Evolutionary conservation across 2,113 vertebrate species (phyloP), one percentile per base, ranked within the genome.

Genomic region (Catagonus wagneri): DNA sequence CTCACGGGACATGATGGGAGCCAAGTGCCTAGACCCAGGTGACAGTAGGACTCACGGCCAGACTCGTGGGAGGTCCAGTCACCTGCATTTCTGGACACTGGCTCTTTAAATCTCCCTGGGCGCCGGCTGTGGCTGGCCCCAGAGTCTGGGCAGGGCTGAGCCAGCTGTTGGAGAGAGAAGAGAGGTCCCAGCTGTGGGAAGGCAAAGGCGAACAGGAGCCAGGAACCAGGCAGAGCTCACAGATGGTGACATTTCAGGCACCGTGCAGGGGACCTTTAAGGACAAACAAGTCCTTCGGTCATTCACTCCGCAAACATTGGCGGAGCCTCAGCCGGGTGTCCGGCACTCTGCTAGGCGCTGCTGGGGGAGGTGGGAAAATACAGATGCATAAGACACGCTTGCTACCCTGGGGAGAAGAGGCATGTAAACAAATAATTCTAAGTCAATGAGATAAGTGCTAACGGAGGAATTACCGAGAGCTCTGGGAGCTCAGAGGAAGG

Each of bases 111-210:
- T 56, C 32, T 94, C 74, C 83, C 60, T 50, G 75, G 76, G 56
- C 61, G 9, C 52, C 44, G 80, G 83, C 72, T 0, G 2, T 0
- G 7, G 83, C 58, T 83, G 83, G 89, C 94, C 66, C 50, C 50
- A 71, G 88, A 58, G 50, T n/a, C 61, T 63, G 91, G 79, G 91
- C 81, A 96, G 97, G 95, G 81, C 80, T 36, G 20, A 78, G 54
- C 93, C 95, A 94, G 95, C 96, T 97, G 91, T 25, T 94, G 89
- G 76, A 86, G 68, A 74, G 32, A 81, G 29, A 68, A 78, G 88
- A 96, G 85, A 90, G 76, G 93, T 76, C 76, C 97, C 96, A 97
- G 97, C 96, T 98, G 97, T 85, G 72, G 29, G 44, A 63, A 76
- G 36, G 68, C 56, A 69, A 76, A 69, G 63, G 22, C 80, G 0